Percentiles rank a stretch among this genome's conserved stretches.
Evolutionary conservation across 1,140 invertebrate species (phyloP).

Genomic region (Marisa cornuarietis): DNA sequence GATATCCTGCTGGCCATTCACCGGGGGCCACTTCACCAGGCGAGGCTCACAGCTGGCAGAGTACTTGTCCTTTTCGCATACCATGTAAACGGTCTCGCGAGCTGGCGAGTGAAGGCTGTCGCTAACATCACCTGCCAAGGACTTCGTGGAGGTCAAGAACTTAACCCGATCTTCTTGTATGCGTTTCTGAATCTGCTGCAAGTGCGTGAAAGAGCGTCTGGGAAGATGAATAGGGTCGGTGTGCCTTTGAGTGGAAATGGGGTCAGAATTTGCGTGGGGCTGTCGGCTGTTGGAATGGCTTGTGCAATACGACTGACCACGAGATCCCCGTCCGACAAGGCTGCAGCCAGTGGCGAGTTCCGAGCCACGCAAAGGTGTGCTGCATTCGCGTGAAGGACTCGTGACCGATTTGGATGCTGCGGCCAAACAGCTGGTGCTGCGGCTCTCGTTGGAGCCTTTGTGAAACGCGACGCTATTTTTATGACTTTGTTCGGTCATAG

Average conservation of each 20-base stretch:
- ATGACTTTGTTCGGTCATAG: no score
- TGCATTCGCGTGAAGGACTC: no score
- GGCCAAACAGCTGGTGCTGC: no score
- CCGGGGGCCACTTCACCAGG: constrained; percentile 12
- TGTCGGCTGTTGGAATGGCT: not conserved
- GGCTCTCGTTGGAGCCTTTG: no score
- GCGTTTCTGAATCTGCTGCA: constrained; percentile 8
- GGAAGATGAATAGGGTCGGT: not conserved
- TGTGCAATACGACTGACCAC: not conserved
- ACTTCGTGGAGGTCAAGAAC: not conserved
- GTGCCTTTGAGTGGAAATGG: not conserved
- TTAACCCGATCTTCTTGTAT: constrained; percentile 4
- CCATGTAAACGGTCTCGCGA: constrained; percentile 1
- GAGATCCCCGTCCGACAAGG: not conserved
- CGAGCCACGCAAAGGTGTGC: not conserved
- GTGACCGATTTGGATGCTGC: no score
- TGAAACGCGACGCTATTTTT: no score
- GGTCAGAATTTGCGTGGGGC: no score
- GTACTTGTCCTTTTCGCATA: not conserved
- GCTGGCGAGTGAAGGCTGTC: not conserved
- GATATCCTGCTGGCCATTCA: not conserved
- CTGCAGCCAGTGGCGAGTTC: no score
- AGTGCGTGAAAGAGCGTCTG: constrained; percentile 13
- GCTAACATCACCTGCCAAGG: not conserved
- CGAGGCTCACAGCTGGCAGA: not conserved